phyloP scores from a whole-genome alignment of 2,113 vertebrate species.

The Cranoglanis bouderius region DNA sequence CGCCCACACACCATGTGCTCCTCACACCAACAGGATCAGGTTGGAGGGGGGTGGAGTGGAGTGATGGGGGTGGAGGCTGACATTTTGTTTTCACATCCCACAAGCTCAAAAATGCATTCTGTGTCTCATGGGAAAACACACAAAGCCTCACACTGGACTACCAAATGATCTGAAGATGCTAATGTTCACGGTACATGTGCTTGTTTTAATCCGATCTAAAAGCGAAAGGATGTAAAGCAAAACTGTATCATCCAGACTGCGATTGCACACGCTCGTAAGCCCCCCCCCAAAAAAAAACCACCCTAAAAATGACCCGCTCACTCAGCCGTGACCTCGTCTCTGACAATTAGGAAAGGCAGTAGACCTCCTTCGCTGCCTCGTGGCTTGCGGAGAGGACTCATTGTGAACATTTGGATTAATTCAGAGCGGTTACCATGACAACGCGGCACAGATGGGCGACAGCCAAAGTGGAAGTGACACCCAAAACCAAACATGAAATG shows the following conservation, averaged over 20 bases:
- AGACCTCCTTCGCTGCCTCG: neutral
- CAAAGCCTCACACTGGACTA: neutral
- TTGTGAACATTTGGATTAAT: constrained; percentile 5
- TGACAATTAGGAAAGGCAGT: neutral
- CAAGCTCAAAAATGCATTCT: neutral
- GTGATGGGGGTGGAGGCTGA: neutral
- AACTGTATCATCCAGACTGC: neutral
- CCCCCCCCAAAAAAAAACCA: too few species aligned
- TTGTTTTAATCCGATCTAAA: neutral
- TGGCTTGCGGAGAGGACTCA: neutral
- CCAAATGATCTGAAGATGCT: neutral
- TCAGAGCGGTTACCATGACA: constrained; percentile 29
- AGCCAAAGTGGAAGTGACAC: neutral
- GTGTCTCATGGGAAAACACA: neutral
- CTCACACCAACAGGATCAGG: neutral
- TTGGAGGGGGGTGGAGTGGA: neutral
- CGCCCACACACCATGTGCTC: constrained; percentile 39
- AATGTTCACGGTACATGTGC: neutral
- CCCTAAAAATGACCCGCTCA: neutral
- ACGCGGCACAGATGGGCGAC: neutral
- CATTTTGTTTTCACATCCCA: constrained; percentile 4
- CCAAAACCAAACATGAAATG: neutral
- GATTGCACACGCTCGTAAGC: neutral
- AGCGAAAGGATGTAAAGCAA: neutral
- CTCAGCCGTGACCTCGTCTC: neutral